Conservation (phyloP, 2,113 vertebrate species). For the Sylvietta virens region DNA sequence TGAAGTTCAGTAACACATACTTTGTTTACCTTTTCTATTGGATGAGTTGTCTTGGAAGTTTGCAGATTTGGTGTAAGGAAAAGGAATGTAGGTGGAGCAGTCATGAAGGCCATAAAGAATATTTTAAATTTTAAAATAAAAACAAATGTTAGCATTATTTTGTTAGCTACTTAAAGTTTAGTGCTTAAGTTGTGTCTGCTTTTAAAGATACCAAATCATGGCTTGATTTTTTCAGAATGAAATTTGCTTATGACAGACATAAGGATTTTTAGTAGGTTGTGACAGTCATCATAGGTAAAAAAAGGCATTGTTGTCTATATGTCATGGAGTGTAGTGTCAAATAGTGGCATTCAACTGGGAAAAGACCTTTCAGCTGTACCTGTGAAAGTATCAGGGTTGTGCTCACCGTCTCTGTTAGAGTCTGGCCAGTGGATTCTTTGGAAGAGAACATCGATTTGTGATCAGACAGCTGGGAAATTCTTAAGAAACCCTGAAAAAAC, state of each 20-base stretch:
- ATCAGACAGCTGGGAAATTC: background rate
- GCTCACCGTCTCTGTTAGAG: background rate
- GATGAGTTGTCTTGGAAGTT: background rate
- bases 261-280: background rate
- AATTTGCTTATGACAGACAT: background rate
- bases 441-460: background rate
- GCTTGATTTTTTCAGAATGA: background rate
- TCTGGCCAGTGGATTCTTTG: background rate
- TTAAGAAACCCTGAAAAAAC: background rate
- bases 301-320: background rate
- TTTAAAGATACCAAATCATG: background rate
- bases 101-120: background rate
- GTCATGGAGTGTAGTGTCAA: background rate
- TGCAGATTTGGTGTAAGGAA: background rate
- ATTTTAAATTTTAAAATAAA: background rate
- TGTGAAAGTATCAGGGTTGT: background rate
- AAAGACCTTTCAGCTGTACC: background rate
- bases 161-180: background rate
- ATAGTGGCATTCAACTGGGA: background rate
- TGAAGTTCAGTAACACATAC: background rate
- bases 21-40: background rate
- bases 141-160: background rate
- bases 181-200: background rate
- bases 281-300: background rate
- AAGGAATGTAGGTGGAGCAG: background rate